phyloP scores from a whole-genome alignment of 1,140 invertebrate species.

The Drosophila arizonae region DNA sequence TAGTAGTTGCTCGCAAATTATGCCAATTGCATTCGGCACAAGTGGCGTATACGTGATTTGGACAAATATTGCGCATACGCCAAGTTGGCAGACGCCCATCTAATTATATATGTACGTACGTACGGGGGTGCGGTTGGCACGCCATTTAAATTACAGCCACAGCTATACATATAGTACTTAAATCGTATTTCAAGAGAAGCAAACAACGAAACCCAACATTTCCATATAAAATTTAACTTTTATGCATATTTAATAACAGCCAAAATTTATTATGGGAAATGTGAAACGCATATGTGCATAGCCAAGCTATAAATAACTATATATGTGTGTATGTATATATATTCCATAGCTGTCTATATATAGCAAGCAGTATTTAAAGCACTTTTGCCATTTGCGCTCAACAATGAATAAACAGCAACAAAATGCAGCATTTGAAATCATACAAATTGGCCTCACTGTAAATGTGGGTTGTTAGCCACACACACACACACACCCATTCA shows the following conservation, averaged over 20 bases:
- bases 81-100: slow-evolving; percentile 18
- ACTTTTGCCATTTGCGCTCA: slow-evolving; percentile 49
- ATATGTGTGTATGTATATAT: not conserved
- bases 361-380: slow-evolving; percentile 11
- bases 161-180: too few species aligned
- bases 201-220: too few species aligned
- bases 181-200: too few species aligned
- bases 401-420: slow-evolving; percentile 38
- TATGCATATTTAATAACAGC: not conserved
- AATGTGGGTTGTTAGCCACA: slow-evolving; percentile 55
- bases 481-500: slow-evolving; percentile 24
- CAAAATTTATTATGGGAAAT: not conserved
- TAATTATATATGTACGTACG: slow-evolving; percentile 1
- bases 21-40: slow-evolving; percentile 13
- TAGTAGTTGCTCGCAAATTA: slow-evolving; percentile 24
- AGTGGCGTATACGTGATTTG: slow-evolving; percentile 55
- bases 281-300: not conserved
- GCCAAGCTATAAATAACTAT: slow-evolving; percentile 1
- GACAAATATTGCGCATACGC: slow-evolving; percentile 50
- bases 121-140: not conserved
- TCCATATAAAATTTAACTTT: not conserved
- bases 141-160: not conserved
- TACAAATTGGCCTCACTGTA: slow-evolving; percentile 56
- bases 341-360: not conserved
- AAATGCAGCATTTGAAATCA: slow-evolving; percentile 29